phyloP scores from a whole-genome alignment of 64 coral and sea anemone genomes.

The Orbicella faveolata region DNA sequence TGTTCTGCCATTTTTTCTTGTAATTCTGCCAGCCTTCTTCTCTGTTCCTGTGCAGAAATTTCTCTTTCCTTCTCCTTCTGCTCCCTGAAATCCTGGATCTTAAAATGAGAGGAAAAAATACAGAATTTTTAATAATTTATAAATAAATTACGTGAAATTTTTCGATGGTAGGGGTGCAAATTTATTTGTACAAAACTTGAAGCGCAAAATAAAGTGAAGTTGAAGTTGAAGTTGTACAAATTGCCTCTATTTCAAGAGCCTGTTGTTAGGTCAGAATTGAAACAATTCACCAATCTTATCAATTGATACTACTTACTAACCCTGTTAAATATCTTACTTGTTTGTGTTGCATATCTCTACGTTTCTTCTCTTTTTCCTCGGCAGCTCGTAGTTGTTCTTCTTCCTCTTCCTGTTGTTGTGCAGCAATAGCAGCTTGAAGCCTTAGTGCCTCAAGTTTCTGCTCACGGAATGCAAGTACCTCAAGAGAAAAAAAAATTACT shows the following conservation, averaged over 20 bases:
- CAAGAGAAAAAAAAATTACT: neutral
- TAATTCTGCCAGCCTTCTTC: constrained; percentile 62
- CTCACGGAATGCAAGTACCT: constrained; percentile 91
- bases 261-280: too few species aligned
- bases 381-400: constrained; percentile 54
- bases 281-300: too few species aligned
- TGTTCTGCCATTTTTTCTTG: constrained; percentile 72
- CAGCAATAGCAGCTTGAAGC: constrained; percentile 80
- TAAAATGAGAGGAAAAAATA: neutral
- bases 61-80: constrained; percentile 52
- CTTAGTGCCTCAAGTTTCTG: constrained; percentile 90
- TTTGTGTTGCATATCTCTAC: constrained; percentile 56
- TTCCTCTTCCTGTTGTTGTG: constrained; percentile 82
- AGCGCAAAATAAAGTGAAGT: too few species aligned
- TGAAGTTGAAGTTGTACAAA: too few species aligned
- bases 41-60: constrained; percentile 47
- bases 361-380: constrained; percentile 68
- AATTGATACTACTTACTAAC: too few species aligned
- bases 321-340: neutral
- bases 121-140: too few species aligned
- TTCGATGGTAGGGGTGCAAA: too few species aligned
- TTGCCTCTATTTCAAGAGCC: too few species aligned
- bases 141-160: too few species aligned
- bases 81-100: constrained; percentile 71
- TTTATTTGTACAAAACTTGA: too few species aligned